phyloP scores from a whole-genome alignment of 2,888 invertebrate genomes.

The Clanis bilineata region DNA sequence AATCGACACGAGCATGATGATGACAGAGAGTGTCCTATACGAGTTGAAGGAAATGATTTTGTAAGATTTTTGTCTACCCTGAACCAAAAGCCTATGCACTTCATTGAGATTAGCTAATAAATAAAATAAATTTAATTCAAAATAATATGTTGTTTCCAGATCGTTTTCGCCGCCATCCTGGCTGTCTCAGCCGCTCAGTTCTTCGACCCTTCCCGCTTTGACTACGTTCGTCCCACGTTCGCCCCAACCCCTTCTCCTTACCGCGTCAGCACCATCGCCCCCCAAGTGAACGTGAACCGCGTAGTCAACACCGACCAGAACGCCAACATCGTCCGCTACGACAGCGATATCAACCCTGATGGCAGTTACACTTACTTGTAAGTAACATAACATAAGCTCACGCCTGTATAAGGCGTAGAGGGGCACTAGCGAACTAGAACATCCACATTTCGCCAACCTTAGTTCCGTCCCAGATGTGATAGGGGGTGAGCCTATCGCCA shows the following conservation, averaged over 20 bases:
- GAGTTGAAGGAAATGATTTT: no score
- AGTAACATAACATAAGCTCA: no score
- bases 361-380: slow-evolving; percentile 80
- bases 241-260: slow-evolving; percentile 25
- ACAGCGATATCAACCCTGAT: slow-evolving; percentile 73
- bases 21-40: no score
- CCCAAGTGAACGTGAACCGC: neutral
- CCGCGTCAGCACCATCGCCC: slow-evolving; percentile 17
- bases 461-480: no score
- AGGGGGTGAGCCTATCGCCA: no score
- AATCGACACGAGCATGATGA: no score
- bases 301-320: slow-evolving; percentile 5
- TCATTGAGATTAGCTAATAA: no score
- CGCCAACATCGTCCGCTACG: slow-evolving; percentile 57
- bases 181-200: slow-evolving; percentile 59
- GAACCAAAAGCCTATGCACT: no score
- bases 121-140: neutral
- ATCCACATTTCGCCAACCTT: no score
- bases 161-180: slow-evolving; percentile 51
- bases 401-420: no score
- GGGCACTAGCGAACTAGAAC: no score
- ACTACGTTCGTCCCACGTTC: slow-evolving; percentile 1
- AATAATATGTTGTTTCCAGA: slow-evolving; percentile 29
- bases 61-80: no score
- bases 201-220: neutral